These are phyloP conservation scores for Leucozona laternaria DNA, from an alignment of 2,888 invertebrate genomes.

Conservation along the genomic window DNA sequence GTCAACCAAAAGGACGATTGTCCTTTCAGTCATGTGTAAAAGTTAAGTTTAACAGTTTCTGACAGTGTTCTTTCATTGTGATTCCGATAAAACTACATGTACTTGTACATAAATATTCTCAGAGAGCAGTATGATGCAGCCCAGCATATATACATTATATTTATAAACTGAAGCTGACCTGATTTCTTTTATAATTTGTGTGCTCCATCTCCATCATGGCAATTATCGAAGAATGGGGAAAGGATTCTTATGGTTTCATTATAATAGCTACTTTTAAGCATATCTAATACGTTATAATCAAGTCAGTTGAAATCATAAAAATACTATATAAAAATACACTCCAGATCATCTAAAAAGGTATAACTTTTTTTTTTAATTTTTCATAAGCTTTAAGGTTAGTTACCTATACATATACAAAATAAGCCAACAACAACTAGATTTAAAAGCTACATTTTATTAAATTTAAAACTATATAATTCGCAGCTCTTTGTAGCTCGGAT, in stretches of 20 bases:
- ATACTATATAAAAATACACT: neutral
- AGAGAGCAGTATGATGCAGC: neutral
- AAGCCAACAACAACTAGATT: too few relatives aligned
- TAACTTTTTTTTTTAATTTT: too few relatives aligned
- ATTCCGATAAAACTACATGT: neutral
- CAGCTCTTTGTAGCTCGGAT: too few relatives aligned
- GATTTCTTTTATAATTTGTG: constrained; percentile 15
- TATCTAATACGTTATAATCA: neutral
- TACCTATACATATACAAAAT: too few relatives aligned
- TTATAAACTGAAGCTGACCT: constrained; percentile 13
- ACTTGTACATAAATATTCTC: neutral
- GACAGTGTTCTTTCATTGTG: constrained; percentile 29
- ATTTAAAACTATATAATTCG: too few relatives aligned
- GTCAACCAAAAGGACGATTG: constrained; percentile 50
- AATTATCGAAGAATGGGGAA: constrained; percentile 14
- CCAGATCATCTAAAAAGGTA: neutral
- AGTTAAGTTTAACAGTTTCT: constrained; percentile 35
- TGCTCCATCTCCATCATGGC: neutral
- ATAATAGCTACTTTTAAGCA: neutral
- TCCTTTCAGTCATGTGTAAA: constrained; percentile 55
- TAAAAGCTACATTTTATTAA: too few relatives aligned
- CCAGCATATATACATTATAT: too few relatives aligned
- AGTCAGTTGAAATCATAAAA: neutral
- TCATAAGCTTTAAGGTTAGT: too few relatives aligned
- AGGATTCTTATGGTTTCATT: neutral